Conservation (phyloP, 2,888 invertebrate genomes). For the Cryptophagus acutangulus region DNA sequence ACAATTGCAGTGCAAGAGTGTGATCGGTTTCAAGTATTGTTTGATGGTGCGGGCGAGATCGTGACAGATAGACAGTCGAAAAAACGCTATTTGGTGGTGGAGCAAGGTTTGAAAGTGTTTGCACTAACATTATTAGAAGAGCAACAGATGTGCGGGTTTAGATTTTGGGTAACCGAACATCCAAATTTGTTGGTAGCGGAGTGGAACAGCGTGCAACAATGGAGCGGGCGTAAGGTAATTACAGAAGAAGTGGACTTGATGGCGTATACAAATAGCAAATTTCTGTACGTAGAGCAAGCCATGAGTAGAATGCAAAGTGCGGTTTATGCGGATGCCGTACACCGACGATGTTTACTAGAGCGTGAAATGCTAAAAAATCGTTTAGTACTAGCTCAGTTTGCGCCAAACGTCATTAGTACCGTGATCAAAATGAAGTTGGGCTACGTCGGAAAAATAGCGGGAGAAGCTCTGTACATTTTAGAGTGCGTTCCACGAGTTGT, state of each 20-base stretch:
- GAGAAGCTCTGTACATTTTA: slow-evolving; percentile 31
- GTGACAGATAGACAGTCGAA: too few relatives aligned
- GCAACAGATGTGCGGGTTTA: too few relatives aligned
- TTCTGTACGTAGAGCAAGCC: slow-evolving; percentile 29
- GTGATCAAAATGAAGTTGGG: slow-evolving; percentile 28
- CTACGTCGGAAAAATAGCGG: slow-evolving; percentile 24
- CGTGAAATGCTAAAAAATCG: slow-evolving; percentile 28
- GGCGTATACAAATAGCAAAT: slow-evolving; percentile 19
- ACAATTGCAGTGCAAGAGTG: too few relatives aligned
- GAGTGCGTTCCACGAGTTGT: slow-evolving; percentile 27
- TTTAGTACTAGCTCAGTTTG: slow-evolving; percentile 18
- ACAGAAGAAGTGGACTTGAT: not conserved
- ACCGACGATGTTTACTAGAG: slow-evolving; percentile 25
- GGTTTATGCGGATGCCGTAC: slow-evolving; percentile 24
- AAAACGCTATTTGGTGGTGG: too few relatives aligned
- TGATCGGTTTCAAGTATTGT: too few relatives aligned
- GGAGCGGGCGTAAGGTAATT: too few relatives aligned
- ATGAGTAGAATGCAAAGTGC: slow-evolving; percentile 15
- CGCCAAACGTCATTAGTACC: slow-evolving; percentile 25
- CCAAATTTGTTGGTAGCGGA: too few relatives aligned
- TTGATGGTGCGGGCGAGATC: too few relatives aligned
- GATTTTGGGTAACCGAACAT: too few relatives aligned
- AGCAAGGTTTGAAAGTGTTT: too few relatives aligned
- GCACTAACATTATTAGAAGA: too few relatives aligned
- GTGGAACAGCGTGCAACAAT: too few relatives aligned